Conservation (phyloP, 2,113 vertebrate genomes). For the Pungitius pungitius region DNA sequence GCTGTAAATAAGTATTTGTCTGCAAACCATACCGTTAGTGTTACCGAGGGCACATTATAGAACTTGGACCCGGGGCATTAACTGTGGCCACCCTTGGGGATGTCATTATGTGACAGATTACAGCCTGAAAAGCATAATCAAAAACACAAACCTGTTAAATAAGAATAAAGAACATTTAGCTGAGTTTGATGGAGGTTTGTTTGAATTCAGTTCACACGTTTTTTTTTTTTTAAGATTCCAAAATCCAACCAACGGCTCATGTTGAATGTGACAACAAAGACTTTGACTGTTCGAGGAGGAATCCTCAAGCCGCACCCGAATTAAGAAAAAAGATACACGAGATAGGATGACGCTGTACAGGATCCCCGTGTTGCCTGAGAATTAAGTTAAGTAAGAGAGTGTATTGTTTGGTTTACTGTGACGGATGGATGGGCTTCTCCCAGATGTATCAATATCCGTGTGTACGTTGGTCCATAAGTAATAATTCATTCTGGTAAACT, state of each 20-base stretch:
- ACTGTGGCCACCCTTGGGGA: slow-evolving; percentile 9
- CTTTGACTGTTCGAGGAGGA: not conserved
- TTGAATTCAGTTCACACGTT: not conserved
- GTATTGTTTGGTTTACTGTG: slow-evolving; percentile 6
- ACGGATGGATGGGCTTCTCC: slow-evolving; percentile 8
- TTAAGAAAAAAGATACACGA: not conserved
- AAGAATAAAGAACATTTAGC: not conserved
- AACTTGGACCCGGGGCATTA: slow-evolving; percentile 24
- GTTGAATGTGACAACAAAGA: not conserved
- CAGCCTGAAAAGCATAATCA: slow-evolving; percentile 17
- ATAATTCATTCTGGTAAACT: not conserved
- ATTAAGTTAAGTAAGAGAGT: not conserved
- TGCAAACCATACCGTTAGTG: slow-evolving; percentile 41
- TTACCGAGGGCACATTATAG: slow-evolving; percentile 27
- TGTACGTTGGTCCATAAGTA: not conserved
- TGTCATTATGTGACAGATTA: slow-evolving; percentile 12
- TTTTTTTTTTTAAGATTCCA: not conserved
- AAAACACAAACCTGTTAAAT: not conserved
- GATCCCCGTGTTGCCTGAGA: not conserved
- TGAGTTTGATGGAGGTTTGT: not conserved
- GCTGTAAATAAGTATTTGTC: slow-evolving; percentile 52
- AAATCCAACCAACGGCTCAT: not conserved
- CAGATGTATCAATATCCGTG: not conserved
- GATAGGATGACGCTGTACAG: not conserved
- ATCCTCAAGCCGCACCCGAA: not conserved